Evolutionary conservation across 2,888 invertebrate species (phyloP).

Genomic region (Ceramica pisi): DNA sequence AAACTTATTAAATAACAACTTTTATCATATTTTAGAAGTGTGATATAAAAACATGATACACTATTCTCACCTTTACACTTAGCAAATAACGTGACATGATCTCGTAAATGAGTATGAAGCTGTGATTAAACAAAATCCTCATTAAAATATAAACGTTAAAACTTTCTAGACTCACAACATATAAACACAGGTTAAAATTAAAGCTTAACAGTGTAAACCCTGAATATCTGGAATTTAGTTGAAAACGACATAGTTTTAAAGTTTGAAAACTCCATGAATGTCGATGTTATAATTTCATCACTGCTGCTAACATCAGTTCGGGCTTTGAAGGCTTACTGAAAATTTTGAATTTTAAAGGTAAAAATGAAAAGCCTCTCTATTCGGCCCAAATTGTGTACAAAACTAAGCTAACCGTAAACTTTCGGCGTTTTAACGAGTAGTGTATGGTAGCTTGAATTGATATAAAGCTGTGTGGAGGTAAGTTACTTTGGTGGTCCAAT

Average conservation of each 20-base stretch:
- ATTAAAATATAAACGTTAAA: constrained; percentile 23
- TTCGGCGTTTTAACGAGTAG: constrained; percentile 76
- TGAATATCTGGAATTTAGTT: constrained; percentile 53
- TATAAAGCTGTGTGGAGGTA: constrained; percentile 51
- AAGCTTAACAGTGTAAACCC: constrained; percentile 37
- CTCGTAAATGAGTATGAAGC: not conserved
- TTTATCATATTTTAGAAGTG: no score
- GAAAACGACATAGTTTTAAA: constrained; percentile 69
- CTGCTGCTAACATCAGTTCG: constrained; percentile 63
- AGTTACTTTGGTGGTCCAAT: constrained; percentile 18
- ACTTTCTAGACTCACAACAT: constrained; percentile 55
- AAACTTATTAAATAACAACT: no score
- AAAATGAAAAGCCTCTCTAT: constrained; percentile 77
- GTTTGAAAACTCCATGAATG: constrained; percentile 63
- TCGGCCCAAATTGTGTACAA: constrained; percentile 77
- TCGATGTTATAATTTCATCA: constrained; percentile 74
- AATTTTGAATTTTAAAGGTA: constrained; percentile 77
- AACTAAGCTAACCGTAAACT: constrained; percentile 78
- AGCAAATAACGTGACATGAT: not conserved
- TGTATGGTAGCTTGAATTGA: constrained; percentile 67
- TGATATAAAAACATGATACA: no score
- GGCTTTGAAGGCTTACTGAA: constrained; percentile 72
- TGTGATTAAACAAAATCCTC: constrained; percentile 21
- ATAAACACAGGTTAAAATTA: constrained; percentile 54
- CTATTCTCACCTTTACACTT: no score